Evolutionary conservation across 2,888 invertebrate species (phyloP).

Genomic region (Scelioninae gen. 1): DNA sequence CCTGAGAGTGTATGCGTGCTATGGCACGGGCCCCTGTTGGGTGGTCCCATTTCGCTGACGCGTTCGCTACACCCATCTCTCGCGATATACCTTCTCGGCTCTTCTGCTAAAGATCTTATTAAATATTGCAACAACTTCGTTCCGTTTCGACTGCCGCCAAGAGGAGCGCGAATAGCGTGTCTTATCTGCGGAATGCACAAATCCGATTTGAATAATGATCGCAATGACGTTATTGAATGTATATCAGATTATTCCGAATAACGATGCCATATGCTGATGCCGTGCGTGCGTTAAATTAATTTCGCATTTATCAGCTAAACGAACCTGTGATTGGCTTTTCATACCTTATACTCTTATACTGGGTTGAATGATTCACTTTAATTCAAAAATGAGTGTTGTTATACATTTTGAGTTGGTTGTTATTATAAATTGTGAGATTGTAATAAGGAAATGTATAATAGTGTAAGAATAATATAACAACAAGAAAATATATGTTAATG

Average conservation of each 20-base stretch:
- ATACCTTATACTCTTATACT: neutral
- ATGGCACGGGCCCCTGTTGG: slow-evolving; percentile 81
- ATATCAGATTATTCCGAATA: slow-evolving; percentile 64
- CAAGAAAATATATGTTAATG: no score
- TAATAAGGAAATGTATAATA: no score
- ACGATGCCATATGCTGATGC: slow-evolving; percentile 37
- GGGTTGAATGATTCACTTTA: neutral
- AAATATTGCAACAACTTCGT: slow-evolving; percentile 81
- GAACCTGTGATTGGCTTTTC: slow-evolving; percentile 17
- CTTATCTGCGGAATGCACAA: slow-evolving; percentile 74
- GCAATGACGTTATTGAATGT: slow-evolving; percentile 66
- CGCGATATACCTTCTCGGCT: slow-evolving; percentile 79
- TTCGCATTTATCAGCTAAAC: slow-evolving; percentile 44
- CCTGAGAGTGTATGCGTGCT: slow-evolving; percentile 76
- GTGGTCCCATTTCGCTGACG: slow-evolving; percentile 83
- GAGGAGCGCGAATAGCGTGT: slow-evolving; percentile 68
- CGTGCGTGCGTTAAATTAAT: slow-evolving; percentile 42
- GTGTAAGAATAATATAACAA: no score
- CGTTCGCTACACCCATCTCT: slow-evolving; percentile 82
- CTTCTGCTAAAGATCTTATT: slow-evolving; percentile 81
- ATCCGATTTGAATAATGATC: slow-evolving; percentile 70
- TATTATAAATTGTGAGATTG: no score
- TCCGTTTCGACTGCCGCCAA: slow-evolving; percentile 71
- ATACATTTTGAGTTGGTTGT: no score
- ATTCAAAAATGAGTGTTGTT: no score